Evolutionary conservation across 2,888 invertebrate genomes (phyloP), one percentile per base, ranked within the genome.

Genomic region (Phytoseiulus persimilis): DNA sequence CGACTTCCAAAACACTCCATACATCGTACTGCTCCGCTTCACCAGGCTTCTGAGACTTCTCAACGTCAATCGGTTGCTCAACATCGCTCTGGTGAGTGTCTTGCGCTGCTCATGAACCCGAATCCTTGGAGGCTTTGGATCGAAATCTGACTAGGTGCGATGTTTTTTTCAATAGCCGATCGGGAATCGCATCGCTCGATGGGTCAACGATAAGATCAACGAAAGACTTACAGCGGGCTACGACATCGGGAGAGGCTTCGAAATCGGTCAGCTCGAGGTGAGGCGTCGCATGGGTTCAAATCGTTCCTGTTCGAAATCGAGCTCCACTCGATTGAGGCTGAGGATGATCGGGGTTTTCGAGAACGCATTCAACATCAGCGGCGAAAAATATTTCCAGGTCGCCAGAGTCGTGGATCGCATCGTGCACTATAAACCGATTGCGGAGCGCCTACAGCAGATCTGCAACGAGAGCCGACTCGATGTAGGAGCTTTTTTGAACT

Each of bases 201-300:
- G 46, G 32, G 65, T 90, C 18, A 83, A 94, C 91, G 92, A 93
- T 1, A 93, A 93, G 92, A 94, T 95, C 31, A 94, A 94, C 90
- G 93, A 93, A 83, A 94, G 94, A 90, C 92, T 95, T 9, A 94
- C 94, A 1, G 94, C 94, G 90, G 95, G 94, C 0, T 95, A 94
- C 91, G 95, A 95, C 91, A 94, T 95, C n/a, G 95, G 94, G 0
- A 94, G 94, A 93, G 95, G 95, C 5, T 95, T 94, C 91, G 94
- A 95, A 5, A 94, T 94, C 0, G 94, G 94, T 0, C 94, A 94
- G 83, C 94, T 95, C 91, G 95, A 95, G 91, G 94, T 95, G 0
- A 92, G 94, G n/a, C n/a, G n/a, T n/a, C n/a, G n/a, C n/a, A n/a
- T n/a, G n/a, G n/a, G n/a, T n/a, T n/a, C n/a, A n/a, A n/a, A n/a